A percentile compares a stretch with the other conserved stretches of the same genome.
phyloP scores from a whole-genome alignment of 2,888 invertebrate species.

The Tyria jacobaeae region DNA sequence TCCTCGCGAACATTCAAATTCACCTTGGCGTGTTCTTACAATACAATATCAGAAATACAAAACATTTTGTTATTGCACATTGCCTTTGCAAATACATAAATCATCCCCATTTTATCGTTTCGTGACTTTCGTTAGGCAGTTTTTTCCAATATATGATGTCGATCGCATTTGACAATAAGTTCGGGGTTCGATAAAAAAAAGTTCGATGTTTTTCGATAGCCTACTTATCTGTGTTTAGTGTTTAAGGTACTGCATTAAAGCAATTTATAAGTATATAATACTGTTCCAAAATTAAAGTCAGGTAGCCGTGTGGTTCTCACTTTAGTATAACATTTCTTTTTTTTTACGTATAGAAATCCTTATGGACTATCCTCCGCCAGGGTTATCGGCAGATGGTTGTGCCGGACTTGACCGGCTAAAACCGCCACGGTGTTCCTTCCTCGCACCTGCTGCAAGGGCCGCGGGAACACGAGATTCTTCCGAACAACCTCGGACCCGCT shows the following conservation, averaged over 20 bases:
- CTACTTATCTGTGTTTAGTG: constrained; percentile 15
- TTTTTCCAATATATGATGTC: constrained; percentile 49
- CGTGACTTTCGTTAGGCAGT: constrained; percentile 48
- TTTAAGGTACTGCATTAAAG: not conserved
- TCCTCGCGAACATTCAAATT: not conserved
- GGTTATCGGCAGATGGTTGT: too few relatives aligned
- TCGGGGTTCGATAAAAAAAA: constrained; percentile 33
- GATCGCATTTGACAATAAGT: constrained; percentile 20
- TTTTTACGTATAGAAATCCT: too few relatives aligned
- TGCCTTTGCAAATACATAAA: constrained; percentile 45
- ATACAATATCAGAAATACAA: constrained; percentile 30
- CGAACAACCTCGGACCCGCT: too few relatives aligned
- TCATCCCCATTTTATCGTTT: constrained; percentile 42
- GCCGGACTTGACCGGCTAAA: too few relatives aligned
- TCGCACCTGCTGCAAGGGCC: too few relatives aligned
- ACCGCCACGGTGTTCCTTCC: too few relatives aligned
- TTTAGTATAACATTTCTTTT: too few relatives aligned
- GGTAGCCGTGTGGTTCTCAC: too few relatives aligned
- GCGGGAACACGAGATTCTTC: too few relatives aligned
- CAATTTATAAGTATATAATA: not conserved
- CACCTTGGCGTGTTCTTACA: constrained; percentile 19
- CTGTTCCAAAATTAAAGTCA: not conserved
- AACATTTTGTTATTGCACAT: constrained; percentile 46
- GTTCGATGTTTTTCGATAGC: constrained; percentile 31
- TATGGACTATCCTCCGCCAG: too few relatives aligned